A percentile compares a stretch with the other conserved stretches of the same genome.
These are phyloP conservation scores for Diadumene lineata DNA, from an alignment of 92 coral and sea anemone genomes.

Conservation along the genomic window DNA sequence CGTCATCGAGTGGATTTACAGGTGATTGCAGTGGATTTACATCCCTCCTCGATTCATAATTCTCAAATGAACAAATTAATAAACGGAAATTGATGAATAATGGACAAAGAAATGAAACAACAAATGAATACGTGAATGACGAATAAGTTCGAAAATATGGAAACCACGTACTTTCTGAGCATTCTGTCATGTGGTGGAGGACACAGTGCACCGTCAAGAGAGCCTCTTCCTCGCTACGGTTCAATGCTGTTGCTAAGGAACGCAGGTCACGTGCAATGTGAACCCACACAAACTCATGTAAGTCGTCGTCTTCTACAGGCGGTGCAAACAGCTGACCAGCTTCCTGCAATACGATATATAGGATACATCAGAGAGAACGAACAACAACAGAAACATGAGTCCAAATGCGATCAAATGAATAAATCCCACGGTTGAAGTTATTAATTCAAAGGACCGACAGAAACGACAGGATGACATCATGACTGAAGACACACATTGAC, in stretches of 20 bases:
- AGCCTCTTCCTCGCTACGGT: conserved; percentile 68
- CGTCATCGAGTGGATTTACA: background rate
- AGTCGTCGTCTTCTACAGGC: conserved; percentile 4
- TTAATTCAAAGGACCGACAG: too few relatives aligned
- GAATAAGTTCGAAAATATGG: too few relatives aligned
- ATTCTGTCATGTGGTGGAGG: conserved; percentile 36
- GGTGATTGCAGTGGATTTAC: background rate
- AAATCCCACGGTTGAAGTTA: too few relatives aligned
- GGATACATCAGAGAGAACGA: too few relatives aligned
- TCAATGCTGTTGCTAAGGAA: conserved; percentile 56
- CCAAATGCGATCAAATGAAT: too few relatives aligned
- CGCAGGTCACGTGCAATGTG: conserved; percentile 67
- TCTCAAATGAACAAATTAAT: background rate
- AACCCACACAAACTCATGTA: conserved; percentile 53
- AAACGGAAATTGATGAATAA: background rate
- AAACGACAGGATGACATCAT: too few relatives aligned
- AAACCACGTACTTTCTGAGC: conserved; percentile 41
- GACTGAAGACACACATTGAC: too few relatives aligned
- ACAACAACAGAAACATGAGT: too few relatives aligned
- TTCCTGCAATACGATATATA: too few relatives aligned
- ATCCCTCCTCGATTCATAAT: background rate
- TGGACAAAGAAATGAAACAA: background rate
- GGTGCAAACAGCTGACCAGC: conserved; percentile 6
- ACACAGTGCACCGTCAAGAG: conserved; percentile 63
- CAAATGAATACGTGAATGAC: background rate